Evolutionary conservation across 2,113 vertebrate genomes (phyloP), one percentile per base, ranked within the genome.

Genomic region (Tachuris rubrigastra): DNA sequence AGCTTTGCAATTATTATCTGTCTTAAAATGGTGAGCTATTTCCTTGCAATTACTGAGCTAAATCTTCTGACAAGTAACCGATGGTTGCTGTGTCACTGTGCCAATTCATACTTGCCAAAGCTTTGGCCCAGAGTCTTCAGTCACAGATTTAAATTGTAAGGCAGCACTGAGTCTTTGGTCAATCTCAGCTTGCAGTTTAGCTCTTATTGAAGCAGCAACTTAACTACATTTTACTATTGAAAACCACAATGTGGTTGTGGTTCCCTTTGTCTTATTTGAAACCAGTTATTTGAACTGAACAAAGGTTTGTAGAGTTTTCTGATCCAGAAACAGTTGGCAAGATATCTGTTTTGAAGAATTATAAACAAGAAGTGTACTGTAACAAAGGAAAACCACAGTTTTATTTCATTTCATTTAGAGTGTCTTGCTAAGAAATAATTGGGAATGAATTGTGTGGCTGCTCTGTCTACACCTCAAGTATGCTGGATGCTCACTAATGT

Each of bases 191-290:
- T 80, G 56, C 89, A 39, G 14, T 83, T 86, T 27, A 90, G 41
- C 31, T 85, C 25, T 78, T 35, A 7, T 72, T 95, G 41, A 93
- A 71, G 56, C 18, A 94, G 39, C 42, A 56, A 31, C 52, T 78
- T 84, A 71, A 71, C 58, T 66, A 14, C 31, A 21, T 86, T 92
- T 89, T 91, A 44, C 7, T 66, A 1, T 6, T 92, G 79, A 65
- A 93, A 96, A 71, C 95, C 76, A 53, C 90, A 89, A 8, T 30
- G 73, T 53, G 60, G 69, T 74, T 95, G 71, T 2, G 59, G 81
- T 73, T 96, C 25, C 77, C 76, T 94, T 91, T 95, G 93, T 95
- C 59, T 93, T 47, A 47, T 67, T 66, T 55, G n/a, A 87, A 92
- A 71, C 14, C n/a, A 42, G 46, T 53, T 90, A 74, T 67, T 33